Conservation (phyloP, 2,888 invertebrate species). For the Clepsis dumicolana region DNA sequence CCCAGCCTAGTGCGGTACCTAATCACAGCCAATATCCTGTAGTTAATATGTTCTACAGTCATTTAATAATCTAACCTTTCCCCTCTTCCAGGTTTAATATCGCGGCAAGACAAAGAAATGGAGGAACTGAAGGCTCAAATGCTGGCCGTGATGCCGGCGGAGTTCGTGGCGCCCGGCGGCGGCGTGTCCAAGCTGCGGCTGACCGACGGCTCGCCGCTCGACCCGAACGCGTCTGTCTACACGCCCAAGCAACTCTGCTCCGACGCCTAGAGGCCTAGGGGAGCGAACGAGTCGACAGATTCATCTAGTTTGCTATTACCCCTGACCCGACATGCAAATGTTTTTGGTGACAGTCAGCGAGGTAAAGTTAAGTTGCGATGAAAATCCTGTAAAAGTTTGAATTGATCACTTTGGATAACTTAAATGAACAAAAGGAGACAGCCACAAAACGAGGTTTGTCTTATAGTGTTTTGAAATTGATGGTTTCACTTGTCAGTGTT, state of each 20-base stretch:
- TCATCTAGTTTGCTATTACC: neutral
- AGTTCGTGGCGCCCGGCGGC: conserved; percentile 65
- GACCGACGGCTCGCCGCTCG: conserved; percentile 84
- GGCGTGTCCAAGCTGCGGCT: conserved; percentile 67
- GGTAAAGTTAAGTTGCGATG: no score
- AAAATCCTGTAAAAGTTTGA: no score
- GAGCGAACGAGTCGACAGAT: neutral
- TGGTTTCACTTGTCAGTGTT: no score
- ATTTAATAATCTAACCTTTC: neutral
- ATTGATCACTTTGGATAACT: no score
- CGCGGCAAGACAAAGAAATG: conserved; percentile 95
- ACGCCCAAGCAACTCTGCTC: conserved; percentile 90
- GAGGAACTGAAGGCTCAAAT: conserved; percentile 97
- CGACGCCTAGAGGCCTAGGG: conserved; percentile 68
- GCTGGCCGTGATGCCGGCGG: conserved; percentile 95
- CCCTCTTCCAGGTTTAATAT: conserved; percentile 89
- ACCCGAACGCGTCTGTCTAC: conserved; percentile 97
- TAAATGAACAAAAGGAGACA: no score
- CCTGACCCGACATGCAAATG: neutral
- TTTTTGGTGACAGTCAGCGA: neutral
- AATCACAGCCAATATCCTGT: no score
- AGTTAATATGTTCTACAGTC: no score
- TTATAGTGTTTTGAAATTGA: no score
- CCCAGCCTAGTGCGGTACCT: no score
- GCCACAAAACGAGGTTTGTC: no score